Conservation (phyloP, 2,797 vertebrate genomes). For the Avahi laniger region DNA sequence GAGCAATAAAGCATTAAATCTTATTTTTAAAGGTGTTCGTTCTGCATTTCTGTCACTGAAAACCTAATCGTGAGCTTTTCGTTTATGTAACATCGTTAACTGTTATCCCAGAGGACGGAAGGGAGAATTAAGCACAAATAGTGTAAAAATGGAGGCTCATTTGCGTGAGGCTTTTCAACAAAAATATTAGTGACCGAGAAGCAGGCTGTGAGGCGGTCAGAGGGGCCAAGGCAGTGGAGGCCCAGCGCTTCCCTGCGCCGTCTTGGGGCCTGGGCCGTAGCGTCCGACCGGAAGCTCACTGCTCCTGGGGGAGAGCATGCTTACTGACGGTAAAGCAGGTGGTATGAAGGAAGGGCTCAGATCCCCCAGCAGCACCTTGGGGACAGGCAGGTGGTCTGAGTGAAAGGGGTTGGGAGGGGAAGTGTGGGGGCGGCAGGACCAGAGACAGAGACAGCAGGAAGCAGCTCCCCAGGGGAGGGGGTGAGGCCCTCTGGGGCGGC, state of each 20-base stretch:
- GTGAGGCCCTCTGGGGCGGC: not conserved
- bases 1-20: slow-evolving; percentile 83
- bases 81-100: not conserved
- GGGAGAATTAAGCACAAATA: not conserved
- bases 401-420: not conserved
- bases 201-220: not conserved
- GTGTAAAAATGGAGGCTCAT: not conserved
- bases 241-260: not conserved
- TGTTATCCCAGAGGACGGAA: not conserved
- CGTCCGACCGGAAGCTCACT: not conserved
- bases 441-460: not conserved
- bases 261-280: not conserved
- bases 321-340: not conserved
- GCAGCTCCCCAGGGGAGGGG: not conserved
- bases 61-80: not conserved
- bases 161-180: not conserved
- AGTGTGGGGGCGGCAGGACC: not conserved
- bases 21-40: slow-evolving; percentile 72
- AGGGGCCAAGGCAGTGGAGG: no score
- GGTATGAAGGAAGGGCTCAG: not conserved
- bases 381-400: not conserved
- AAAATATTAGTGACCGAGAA: not conserved
- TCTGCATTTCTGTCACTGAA: slow-evolving; percentile 51
- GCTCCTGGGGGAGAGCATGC: not conserved
- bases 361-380: not conserved